Evolutionary conservation across 1,140 invertebrate genomes (phyloP), one percentile per base, ranked within the genome.

Genomic region (Hormaphis cornu): DNA sequence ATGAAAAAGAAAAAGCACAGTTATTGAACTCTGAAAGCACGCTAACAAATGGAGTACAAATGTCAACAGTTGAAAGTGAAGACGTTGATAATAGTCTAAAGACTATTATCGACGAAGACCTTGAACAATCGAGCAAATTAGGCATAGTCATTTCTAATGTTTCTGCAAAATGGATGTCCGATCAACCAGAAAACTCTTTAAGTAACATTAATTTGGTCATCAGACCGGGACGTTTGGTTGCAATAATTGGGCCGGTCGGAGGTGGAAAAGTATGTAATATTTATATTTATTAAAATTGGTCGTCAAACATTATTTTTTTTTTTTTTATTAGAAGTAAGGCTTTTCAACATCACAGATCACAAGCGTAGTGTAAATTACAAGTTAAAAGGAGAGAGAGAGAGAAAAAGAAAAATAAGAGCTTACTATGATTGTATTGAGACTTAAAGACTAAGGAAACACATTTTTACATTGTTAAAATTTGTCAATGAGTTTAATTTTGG

Each of bases 181-280:
- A 82, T 2, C 77, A 80, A 40, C 76, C 78, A 0, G 82, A 84
- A 14, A 81, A 84, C 70, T 85, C 84, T 0, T 78, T 89, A 12
- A 82, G 79, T 3, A 82, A 89, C 69, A 75, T 91, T 0, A 84
- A 78, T 24, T 78, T 91, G 12, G 79, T 79, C 1, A 82, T 89
- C 10, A 82, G 81, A 70, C 80, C 84, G n/a, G 87, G 86, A 46
- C 79, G 85, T 73, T 77, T 93, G 24, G 78, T 89, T 52, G 87
- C 87, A 9, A 81, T 95, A 1, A 86, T 94, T 70, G 91, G 91
- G 1, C 84, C 88, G 50, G 89, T 94, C 12, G 90, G 90, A 28
- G 82, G 87, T n/a, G 90, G 91, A 42, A 94, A 93, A 80, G 85
- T 87, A 72, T 33, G 10, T 1, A n/a, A n/a, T n/a, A n/a, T n/a